Evolutionary conservation across 2,797 vertebrate species (phyloP).

Genomic region (Pterois miles): DNA sequence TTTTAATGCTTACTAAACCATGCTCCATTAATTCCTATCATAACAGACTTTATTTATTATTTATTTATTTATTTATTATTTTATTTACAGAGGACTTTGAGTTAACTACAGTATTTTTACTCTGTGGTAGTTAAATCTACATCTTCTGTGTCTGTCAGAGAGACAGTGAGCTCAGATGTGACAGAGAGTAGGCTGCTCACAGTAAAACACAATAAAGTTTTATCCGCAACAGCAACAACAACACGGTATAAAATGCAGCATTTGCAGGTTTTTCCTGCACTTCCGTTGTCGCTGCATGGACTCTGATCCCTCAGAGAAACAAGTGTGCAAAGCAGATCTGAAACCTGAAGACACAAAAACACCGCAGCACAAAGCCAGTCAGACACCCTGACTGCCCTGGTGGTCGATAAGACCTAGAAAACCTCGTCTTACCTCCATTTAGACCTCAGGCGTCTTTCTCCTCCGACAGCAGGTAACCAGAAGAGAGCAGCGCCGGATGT

Average conservation of each 20-base stretch:
- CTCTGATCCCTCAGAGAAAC: slow-evolving; percentile 43
- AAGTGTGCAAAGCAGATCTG: not conserved
- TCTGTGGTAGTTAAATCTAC: too few relatives aligned
- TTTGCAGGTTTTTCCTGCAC: not conserved
- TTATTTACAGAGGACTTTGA: too few relatives aligned
- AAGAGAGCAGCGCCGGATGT: not conserved
- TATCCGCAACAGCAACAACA: not conserved
- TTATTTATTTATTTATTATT: too few relatives aligned
- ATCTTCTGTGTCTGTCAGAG: too few relatives aligned
- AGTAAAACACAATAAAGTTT: not conserved
- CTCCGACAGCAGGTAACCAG: not conserved
- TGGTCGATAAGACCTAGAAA: fast-evolving
- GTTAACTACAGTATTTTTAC: too few relatives aligned
- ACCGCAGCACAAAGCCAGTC: not conserved
- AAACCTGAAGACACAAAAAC: not conserved
- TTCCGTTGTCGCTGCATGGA: slow-evolving; percentile 14
- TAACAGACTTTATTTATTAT: too few relatives aligned
- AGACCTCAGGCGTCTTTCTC: not conserved
- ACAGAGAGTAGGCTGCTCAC: too few relatives aligned
- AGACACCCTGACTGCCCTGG: fast-evolving
- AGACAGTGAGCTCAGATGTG: too few relatives aligned
- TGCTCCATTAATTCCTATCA: too few relatives aligned
- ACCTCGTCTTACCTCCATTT: slow-evolving; percentile 59
- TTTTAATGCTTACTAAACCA: too few relatives aligned
- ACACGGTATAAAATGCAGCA: not conserved